phyloP scores from a whole-genome alignment of 2,888 invertebrate species.

The Odontocolon sp. region DNA sequence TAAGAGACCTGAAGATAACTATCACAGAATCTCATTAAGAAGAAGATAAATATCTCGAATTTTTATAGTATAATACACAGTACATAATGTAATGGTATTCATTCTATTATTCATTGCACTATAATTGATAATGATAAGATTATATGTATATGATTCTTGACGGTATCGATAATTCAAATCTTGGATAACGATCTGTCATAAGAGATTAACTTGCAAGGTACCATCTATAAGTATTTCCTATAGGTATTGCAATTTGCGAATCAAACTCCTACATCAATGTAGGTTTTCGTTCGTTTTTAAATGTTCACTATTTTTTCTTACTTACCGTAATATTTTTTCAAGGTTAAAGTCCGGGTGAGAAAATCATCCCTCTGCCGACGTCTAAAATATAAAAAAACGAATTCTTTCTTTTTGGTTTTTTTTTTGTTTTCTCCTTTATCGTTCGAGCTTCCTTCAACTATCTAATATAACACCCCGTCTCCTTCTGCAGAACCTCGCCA shows the following conservation, averaged over 20 bases:
- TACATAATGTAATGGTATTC: background rate
- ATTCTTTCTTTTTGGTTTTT: background rate
- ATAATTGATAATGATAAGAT: background rate
- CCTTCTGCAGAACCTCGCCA: background rate
- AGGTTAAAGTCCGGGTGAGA: background rate
- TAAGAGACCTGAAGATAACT: background rate
- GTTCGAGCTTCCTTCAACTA: background rate
- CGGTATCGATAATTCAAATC: background rate
- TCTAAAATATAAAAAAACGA: background rate
- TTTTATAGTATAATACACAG: background rate
- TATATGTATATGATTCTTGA: background rate
- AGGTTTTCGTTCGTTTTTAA: background rate
- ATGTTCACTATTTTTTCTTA: background rate
- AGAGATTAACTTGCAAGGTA: background rate
- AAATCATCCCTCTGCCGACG: background rate
- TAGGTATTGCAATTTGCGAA: no score
- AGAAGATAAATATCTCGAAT: no score
- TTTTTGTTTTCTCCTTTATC: background rate
- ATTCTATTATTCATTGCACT: no score
- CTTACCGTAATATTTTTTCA: background rate
- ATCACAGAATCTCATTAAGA: conserved; percentile 2
- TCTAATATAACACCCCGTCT: background rate
- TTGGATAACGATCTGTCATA: conserved; percentile 4
- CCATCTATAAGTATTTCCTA: background rate
- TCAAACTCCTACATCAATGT: background rate